Base-by-base conservation (phyloP, 1,140 invertebrate genomes). In the Papilio xuthus region DNA sequence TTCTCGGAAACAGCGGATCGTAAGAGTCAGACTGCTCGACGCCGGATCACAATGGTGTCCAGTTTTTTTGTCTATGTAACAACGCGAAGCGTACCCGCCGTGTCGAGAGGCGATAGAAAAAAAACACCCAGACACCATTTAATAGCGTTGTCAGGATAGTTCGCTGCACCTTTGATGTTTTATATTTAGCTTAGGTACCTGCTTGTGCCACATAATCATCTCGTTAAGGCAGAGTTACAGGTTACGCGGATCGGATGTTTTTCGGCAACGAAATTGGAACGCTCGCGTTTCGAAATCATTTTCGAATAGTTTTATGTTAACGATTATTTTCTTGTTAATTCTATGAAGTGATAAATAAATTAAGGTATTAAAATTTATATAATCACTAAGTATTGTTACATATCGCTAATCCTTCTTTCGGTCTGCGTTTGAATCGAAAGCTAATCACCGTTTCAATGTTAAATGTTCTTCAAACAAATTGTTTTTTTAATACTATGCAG, bases 21-120 rank as follows among this genome's bases (percentile, higher is more conserved):
- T 80, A 78, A 83, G 84, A 70, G 78, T 88, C 90, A 93, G 92
- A 93, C 92, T 85, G 92, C 92, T 86, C 90, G 92, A 88, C 92
- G 92, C 92, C 91, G 83, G 83, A 88, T 82, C 80, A 93, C 92
- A 93, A 93, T 91, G 88, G 90, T 75, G 81, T 86, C 83, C 82
- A 81, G 83, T 90, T 90, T 92, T n/a, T 92, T 92, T 93, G 86
- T 86, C 80, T 77, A 80, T 77, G 73, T 86, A 53, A 9, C 83
- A 83, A 89, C 80, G 85, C 81, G 87, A 85, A 79, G 82, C 83
- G 79, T 85, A 88, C 85, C 86, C 83, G 81, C 60, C 60, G 60
- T 67, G 85, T 81, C 86, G 83, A 85, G 80, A 85, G 85, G 80
- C 81, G 82, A 82, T 83, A 88, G 85, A 92, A 90, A 83, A 90